These are phyloP conservation scores for Aphaenogaster ashmeadi DNA, from an alignment of 1,140 invertebrate genomes.

Conservation along the genomic window DNA sequence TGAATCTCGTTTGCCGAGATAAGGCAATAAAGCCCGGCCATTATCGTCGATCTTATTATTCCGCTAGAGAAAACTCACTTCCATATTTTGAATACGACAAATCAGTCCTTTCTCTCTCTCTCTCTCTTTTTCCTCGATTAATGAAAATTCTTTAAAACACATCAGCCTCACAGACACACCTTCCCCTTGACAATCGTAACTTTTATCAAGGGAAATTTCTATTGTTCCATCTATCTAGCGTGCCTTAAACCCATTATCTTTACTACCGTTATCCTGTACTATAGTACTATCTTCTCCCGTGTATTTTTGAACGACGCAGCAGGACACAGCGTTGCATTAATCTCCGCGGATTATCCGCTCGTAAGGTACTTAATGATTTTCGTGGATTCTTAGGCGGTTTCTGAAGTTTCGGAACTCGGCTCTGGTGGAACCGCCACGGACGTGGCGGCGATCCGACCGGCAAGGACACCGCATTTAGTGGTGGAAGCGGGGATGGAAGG, in stretches of 20 bases:
- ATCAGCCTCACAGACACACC: neutral
- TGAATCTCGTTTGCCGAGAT: slow-evolving; percentile 52
- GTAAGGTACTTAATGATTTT: slow-evolving; percentile 46
- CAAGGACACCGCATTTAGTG: slow-evolving; percentile 15
- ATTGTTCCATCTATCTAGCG: slow-evolving; percentile 30
- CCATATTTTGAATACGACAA: slow-evolving; percentile 49
- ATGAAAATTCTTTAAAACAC: slow-evolving; percentile 36
- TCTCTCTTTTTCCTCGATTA: slow-evolving; percentile 5
- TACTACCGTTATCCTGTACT: neutral
- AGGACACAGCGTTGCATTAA: slow-evolving; percentile 20
- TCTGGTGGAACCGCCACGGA: neutral
- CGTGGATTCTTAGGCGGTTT: slow-evolving; percentile 30
- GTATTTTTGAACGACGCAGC: slow-evolving; percentile 27
- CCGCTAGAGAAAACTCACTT: slow-evolving; percentile 32
- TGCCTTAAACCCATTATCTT: slow-evolving; percentile 27
- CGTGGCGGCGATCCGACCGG: neutral
- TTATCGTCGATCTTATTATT: slow-evolving; percentile 64
- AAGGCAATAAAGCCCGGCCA: slow-evolving; percentile 53
- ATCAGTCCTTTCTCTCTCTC: slow-evolving; percentile 2
- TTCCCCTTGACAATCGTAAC: neutral
- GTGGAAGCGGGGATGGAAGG: neutral
- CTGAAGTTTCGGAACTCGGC: slow-evolving; percentile 13
- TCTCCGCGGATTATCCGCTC: slow-evolving; percentile 47
- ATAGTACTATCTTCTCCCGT: neutral
- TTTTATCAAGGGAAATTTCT: slow-evolving; percentile 12